phyloP scores from a whole-genome alignment of 2,797 vertebrate species.

The Eulemur albifrons region DNA sequence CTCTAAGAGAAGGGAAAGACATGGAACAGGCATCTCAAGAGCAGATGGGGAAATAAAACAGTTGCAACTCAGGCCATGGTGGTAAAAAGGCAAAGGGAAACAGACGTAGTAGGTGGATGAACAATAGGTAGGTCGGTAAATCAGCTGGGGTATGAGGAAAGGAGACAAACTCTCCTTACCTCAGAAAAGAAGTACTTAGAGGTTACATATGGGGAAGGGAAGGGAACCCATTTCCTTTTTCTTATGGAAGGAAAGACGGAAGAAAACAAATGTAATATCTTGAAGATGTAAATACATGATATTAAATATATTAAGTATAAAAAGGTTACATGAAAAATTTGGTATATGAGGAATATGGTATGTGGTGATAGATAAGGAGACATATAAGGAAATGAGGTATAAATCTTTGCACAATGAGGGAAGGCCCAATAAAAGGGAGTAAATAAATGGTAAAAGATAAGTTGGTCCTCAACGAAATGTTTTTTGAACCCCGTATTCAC shows the following conservation, averaged over 20 bases:
- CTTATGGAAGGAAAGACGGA: background rate
- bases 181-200: background rate
- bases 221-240: background rate
- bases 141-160: background rate
- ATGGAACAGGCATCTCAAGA: background rate
- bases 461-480: background rate
- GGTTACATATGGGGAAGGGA: background rate
- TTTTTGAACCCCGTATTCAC: background rate
- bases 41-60: background rate
- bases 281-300: background rate
- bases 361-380: background rate
- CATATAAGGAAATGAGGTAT: background rate
- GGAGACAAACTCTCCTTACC: background rate
- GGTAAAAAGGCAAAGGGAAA: background rate
- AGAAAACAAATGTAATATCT: background rate
- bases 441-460: background rate
- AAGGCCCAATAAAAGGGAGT: background rate
- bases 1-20: background rate
- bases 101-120: background rate
- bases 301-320: background rate
- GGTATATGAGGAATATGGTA: background rate
- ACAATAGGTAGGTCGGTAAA: background rate
- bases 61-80: background rate
- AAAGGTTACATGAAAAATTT: background rate
- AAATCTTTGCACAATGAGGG: background rate